Conservation (phyloP, 2,888 invertebrate genomes). For the Perithous albicinctus region DNA sequence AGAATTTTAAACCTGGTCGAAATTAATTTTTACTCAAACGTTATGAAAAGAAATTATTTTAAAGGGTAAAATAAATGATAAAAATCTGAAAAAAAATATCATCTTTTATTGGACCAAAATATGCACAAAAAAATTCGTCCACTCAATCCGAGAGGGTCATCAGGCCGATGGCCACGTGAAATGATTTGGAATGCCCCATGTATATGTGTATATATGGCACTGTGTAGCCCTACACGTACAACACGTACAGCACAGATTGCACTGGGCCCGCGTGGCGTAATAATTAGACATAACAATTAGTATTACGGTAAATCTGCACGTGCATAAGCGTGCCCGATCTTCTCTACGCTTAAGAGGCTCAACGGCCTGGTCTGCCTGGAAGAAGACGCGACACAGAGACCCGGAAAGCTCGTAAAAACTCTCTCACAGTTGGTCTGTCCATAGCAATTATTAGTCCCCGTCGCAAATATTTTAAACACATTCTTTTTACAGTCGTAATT, state of each 20-base stretch:
- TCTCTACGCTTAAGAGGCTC: constrained; percentile 46
- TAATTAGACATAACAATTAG: constrained; percentile 81
- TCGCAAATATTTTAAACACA: not conserved
- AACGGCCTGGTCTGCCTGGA: constrained; percentile 21
- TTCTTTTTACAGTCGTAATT: not conserved
- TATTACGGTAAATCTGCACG: constrained; percentile 80
- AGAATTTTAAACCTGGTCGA: too few relatives aligned
- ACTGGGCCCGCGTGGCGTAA: constrained; percentile 55
- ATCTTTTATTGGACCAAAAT: too few relatives aligned
- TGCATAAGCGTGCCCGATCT: constrained; percentile 68
- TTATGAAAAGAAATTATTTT: too few relatives aligned
- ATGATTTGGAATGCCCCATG: too few relatives aligned
- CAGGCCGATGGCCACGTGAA: too few relatives aligned
- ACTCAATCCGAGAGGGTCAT: too few relatives aligned
- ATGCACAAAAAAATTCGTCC: too few relatives aligned
- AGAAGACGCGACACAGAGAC: constrained; percentile 8
- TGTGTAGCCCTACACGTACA: constrained; percentile 14
- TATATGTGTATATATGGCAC: too few relatives aligned
- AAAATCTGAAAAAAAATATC: too few relatives aligned
- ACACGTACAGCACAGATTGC: constrained; percentile 33
- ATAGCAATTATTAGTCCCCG: constrained; percentile 24
- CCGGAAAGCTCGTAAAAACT: constrained; percentile 12
- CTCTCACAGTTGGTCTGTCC: constrained; percentile 22
- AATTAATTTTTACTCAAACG: too few relatives aligned
- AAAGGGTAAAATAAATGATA: too few relatives aligned